phyloP scores from a whole-genome alignment of 2,797 vertebrate genomes.

The Sparus aurata region DNA sequence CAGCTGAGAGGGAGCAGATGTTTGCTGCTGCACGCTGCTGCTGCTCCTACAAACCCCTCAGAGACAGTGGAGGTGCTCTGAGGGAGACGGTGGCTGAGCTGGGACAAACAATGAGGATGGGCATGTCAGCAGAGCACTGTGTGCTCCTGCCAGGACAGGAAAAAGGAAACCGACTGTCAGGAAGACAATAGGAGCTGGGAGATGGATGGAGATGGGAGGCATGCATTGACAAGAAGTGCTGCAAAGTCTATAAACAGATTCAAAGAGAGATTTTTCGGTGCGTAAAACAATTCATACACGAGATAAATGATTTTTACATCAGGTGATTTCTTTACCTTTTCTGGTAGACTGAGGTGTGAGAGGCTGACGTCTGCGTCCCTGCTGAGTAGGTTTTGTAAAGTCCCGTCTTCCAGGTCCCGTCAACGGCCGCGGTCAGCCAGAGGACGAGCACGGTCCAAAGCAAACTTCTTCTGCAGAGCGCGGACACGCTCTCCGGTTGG shows the following conservation, averaged over 20 bases:
- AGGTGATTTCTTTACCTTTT: conserved; percentile 78
- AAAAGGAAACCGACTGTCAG: conserved; percentile 82
- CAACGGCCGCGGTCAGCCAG: conserved; percentile 71
- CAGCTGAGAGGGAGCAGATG: conserved; percentile 30
- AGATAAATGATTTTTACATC: fast-evolving
- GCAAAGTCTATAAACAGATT: conserved; percentile 3
- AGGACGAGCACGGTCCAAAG: conserved; percentile 77
- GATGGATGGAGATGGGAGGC: conserved; percentile 72
- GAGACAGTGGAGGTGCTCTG: conserved; percentile 22
- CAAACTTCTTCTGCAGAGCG: conserved; percentile 74
- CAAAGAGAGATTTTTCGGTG: neutral
- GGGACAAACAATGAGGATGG: conserved; percentile 48
- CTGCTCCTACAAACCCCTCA: conserved; percentile 21
- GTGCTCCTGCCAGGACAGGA: conserved; percentile 73
- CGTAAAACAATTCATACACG: neutral
- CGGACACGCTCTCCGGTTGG: conserved; percentile 74
- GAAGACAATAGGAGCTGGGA: conserved; percentile 71
- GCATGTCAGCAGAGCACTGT: conserved; percentile 45
- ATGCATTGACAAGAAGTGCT: conserved; percentile 11
- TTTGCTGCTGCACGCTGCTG: neutral
- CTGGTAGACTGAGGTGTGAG: conserved; percentile 80
- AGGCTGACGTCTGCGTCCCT: conserved; percentile 73
- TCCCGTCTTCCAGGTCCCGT: conserved; percentile 86
- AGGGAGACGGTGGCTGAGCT: conserved; percentile 13
- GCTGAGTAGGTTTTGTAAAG: conserved; percentile 80